These are phyloP conservation scores for Pituophis catenifer DNA, from an alignment of 2,113 vertebrate genomes.

Conservation along the genomic window DNA sequence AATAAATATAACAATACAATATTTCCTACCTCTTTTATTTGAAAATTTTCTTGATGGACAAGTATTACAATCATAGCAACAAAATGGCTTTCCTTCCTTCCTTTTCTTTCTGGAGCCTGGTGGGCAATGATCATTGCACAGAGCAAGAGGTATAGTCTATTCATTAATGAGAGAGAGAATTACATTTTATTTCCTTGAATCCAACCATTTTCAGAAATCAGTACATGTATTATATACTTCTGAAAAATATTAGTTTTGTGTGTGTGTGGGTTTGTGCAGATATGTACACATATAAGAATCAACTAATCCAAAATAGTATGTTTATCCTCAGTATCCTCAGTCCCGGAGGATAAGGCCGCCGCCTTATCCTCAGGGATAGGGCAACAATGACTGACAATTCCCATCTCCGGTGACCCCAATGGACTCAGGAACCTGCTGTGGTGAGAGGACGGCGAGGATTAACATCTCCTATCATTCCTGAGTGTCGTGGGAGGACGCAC, in stretches of 20 bases:
- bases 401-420: no score
- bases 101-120: not conserved
- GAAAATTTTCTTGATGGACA: constrained; percentile 11
- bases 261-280: not conserved
- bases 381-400: no score
- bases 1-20: not conserved
- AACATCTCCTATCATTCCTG: no score
- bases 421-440: no score
- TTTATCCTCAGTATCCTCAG: no score
- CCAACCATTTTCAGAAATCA: not conserved
- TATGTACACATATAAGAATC: no score
- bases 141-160: not conserved
- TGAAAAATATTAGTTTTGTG: not conserved
- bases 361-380: no score
- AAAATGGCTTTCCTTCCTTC: not conserved
- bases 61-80: not conserved
- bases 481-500: no score
- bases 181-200: not conserved
- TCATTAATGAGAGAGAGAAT: not conserved
- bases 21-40: not conserved
- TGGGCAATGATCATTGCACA: constrained; percentile 5
- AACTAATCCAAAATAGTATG: no score
- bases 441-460: no score
- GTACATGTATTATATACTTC: no score
- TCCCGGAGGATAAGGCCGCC: no score